Evolutionary conservation across 2,888 invertebrate genomes (phyloP).

Genomic region (Apocheima hispidaria): DNA sequence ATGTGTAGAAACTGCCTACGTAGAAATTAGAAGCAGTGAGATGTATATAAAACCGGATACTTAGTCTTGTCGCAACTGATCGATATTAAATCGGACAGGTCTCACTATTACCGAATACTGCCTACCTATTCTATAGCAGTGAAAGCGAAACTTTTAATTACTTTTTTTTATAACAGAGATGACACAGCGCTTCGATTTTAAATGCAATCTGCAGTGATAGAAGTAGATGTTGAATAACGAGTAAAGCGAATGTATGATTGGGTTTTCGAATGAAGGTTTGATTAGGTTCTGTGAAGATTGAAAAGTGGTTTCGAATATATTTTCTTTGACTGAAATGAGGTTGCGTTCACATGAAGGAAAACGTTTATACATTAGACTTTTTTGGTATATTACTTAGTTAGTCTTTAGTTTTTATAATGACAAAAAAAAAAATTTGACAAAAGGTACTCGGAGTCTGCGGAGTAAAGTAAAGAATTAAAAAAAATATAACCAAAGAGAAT

Average conservation of each 20-base stretch:
- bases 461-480: too few relatives aligned
- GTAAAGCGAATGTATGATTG: conserved; percentile 65
- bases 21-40: conserved; percentile 48
- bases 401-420: too few relatives aligned
- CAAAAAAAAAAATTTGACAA: too few relatives aligned
- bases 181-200: conserved; percentile 70
- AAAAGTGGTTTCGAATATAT: neutral
- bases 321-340: neutral
- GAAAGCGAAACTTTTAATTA: conserved; percentile 83
- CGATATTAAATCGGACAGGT: conserved; percentile 69
- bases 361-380: too few relatives aligned
- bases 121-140: conserved; percentile 72
- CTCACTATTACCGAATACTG: conserved; percentile 76
- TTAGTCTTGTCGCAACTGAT: conserved; percentile 65
- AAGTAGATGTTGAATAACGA: conserved; percentile 58
- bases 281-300: conserved; percentile 13
- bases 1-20: conserved; percentile 43
- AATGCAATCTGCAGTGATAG: conserved; percentile 60
- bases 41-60: conserved; percentile 67
- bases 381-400: too few relatives aligned
- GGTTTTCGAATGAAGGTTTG: conserved; percentile 46
- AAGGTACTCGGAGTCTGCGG: too few relatives aligned
- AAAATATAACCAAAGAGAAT: too few relatives aligned
- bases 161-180: conserved; percentile 76
- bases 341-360: neutral